A percentile compares a stretch with the other conserved stretches of the same genome.
Conservation (phyloP, 1,140 invertebrate species). For the Chymomyza costata region DNA sequence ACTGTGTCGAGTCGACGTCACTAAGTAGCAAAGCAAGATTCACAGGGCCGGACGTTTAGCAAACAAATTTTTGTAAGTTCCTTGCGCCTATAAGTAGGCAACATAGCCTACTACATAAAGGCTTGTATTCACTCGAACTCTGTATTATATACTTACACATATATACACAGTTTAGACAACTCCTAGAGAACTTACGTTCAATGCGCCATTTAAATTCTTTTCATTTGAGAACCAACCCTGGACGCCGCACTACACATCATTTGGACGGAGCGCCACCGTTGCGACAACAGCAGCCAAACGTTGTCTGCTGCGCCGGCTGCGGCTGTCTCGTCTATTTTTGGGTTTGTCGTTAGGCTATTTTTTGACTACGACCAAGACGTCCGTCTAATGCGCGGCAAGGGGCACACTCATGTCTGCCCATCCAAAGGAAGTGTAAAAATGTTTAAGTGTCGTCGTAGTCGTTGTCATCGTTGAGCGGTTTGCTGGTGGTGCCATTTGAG, state of each 20-base stretch:
- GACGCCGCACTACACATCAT: constrained; percentile 5
- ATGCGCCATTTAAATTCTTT: no score
- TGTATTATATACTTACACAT: no score
- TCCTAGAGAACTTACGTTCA: no score
- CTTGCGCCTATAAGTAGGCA: constrained; percentile 49
- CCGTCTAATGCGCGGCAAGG: no score
- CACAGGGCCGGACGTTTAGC: constrained; percentile 26
- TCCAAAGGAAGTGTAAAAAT: no score
- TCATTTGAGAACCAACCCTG: constrained; percentile 34
- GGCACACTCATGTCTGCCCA: no score
- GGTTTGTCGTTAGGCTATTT: constrained; percentile 58
- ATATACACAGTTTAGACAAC: no score
- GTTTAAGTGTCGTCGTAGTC: no score
- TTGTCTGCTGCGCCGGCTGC: constrained; percentile 31
- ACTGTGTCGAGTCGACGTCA: no score
- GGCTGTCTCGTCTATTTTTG: constrained; percentile 48
- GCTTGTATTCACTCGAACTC: neutral
- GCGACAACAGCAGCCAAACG: constrained; percentile 46
- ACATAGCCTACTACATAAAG: neutral
- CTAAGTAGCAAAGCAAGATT: no score
- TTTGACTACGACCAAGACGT: constrained; percentile 24
- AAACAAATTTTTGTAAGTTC: neutral
- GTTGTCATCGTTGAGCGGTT: no score
- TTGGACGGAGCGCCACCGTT: constrained; percentile 47
- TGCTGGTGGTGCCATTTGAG: no score